These are phyloP conservation scores for Neopelma chrysocephalum DNA, from an alignment of 2,797 vertebrate genomes.

Conservation along the genomic window DNA sequence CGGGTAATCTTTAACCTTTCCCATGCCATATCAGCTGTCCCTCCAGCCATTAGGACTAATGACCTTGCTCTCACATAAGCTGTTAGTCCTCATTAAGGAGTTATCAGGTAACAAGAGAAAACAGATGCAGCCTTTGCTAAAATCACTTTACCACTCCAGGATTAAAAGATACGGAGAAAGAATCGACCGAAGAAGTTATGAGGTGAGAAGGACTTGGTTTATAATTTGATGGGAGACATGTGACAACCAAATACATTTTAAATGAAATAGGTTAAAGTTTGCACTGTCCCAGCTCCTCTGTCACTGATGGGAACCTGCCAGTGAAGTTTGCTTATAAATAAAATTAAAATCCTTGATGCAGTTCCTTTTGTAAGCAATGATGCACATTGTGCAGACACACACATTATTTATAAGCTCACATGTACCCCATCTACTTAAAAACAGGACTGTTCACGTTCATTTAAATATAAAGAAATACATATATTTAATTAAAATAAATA, in stretches of 20 bases:
- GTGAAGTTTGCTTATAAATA: neutral
- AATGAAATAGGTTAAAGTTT: neutral
- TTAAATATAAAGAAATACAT: neutral
- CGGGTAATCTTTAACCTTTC: constrained; percentile 82
- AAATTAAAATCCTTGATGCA: neutral
- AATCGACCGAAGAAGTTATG: constrained; percentile 64
- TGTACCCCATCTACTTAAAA: neutral
- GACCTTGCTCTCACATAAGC: constrained; percentile 84
- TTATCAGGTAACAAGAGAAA: constrained; percentile 83
- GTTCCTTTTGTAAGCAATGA: neutral
- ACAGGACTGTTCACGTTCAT: neutral
- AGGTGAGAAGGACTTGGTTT: constrained; percentile 63
- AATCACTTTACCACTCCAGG: constrained; percentile 79
- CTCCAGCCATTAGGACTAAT: constrained; percentile 83
- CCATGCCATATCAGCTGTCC: constrained; percentile 74
- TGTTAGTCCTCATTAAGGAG: constrained; percentile 85
- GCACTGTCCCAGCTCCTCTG: neutral
- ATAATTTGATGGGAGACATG: constrained; percentile 62
- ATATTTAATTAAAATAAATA: constrained; percentile 3
- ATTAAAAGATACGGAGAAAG: constrained; percentile 75
- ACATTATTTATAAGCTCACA: neutral
- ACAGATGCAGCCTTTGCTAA: constrained; percentile 81
- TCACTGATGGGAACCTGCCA: neutral
- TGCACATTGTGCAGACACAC: neutral
- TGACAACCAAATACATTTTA: constrained; percentile 5